Evolutionary conservation across 1,140 invertebrate species (phyloP), one percentile per base, ranked within the genome.

Genomic region (Helicorthomorpha holstii): DNA sequence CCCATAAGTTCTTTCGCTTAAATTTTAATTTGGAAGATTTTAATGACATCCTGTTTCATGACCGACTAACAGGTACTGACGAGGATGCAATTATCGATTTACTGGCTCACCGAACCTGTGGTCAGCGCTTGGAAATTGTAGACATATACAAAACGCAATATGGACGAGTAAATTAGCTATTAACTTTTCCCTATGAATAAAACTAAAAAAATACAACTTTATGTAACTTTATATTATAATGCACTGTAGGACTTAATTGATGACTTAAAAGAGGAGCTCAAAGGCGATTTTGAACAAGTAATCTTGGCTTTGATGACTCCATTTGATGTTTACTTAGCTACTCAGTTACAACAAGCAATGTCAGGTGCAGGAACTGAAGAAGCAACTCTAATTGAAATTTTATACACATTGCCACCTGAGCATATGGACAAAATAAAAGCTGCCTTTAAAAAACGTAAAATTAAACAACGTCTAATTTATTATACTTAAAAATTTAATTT

Each of bases 381-480:
- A 65, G 77, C 81, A 57, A 81, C 82, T 16, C 71, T 95, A 19
- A 85, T 93, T 55, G 90, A 94, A 70, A 80, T 92, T 46, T 69
- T 95, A 53, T 92, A 87, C 63, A 87, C 88, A 3, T 75, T 88
- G 62, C 81, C 80, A 42, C 92, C 93, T 68, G 71, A 79, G 48
- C 85, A 93, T 64, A 86, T 94, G 54, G 73, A 75, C 48, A 77
- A 80, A 38, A 88, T 93, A 60, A 80, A 83, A 58, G 73, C 79
- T 55, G 75, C 82, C n/a, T 94, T 92, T 63, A 75, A 83, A 68
- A 71, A 74, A 51, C 75, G 87, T 92, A 69, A 78, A 80, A 78
- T 56, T 51, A 23, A 46, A 34, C 7, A 34, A 34, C 7, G 16
- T 34, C 7, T 7, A 34, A 34, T 7, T 34, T 34, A 16, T 7